phyloP scores from a whole-genome alignment of 92 coral and sea anemone genomes.

The Umimayanthus kanabou region DNA sequence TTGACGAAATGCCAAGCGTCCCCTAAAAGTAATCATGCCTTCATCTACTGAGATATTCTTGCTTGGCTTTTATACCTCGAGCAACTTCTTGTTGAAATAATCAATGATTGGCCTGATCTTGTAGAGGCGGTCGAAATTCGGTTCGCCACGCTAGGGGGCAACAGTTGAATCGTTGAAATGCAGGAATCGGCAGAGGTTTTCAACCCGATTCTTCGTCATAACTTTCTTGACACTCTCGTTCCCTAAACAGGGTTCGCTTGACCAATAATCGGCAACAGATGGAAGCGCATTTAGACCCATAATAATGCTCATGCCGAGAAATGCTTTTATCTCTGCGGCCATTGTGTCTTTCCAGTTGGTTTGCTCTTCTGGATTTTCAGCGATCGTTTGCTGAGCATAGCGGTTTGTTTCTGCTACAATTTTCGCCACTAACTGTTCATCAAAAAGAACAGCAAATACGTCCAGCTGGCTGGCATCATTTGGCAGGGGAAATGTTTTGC shows the following conservation, averaged over 20 bases:
- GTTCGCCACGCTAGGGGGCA: too few species aligned
- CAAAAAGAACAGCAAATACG: constrained; percentile 23
- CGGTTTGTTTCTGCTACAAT: constrained; percentile 28
- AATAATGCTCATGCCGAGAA: background rate
- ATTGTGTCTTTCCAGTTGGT: constrained; percentile 16
- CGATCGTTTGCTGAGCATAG: constrained; percentile 1
- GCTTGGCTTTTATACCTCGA: constrained; percentile 7
- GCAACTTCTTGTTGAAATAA: constrained; percentile 3
- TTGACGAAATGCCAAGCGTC: constrained; percentile 32
- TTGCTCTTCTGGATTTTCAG: background rate
- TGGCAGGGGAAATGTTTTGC: constrained; percentile 15
- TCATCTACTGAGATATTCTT: constrained; percentile 17
- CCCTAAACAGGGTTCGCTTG: constrained; percentile 16
- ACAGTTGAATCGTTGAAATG: background rate
- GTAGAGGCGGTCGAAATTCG: constrained; percentile 37
- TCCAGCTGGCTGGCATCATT: constrained; percentile 22
- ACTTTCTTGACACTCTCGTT: constrained; percentile 9
- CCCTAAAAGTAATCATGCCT: constrained; percentile 18
- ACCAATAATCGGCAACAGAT: constrained; percentile 1
- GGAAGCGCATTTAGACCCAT: constrained; percentile 19
- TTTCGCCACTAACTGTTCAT: background rate
- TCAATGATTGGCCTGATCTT: constrained; percentile 36
- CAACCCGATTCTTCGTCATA: constrained; percentile 16
- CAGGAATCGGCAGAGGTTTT: background rate
- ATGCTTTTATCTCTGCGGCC: constrained; percentile 17